Evolutionary conservation across 2,113 vertebrate species (phyloP), one percentile per base, ranked within the genome.

Genomic region (Paralichthys olivaceus): DNA sequence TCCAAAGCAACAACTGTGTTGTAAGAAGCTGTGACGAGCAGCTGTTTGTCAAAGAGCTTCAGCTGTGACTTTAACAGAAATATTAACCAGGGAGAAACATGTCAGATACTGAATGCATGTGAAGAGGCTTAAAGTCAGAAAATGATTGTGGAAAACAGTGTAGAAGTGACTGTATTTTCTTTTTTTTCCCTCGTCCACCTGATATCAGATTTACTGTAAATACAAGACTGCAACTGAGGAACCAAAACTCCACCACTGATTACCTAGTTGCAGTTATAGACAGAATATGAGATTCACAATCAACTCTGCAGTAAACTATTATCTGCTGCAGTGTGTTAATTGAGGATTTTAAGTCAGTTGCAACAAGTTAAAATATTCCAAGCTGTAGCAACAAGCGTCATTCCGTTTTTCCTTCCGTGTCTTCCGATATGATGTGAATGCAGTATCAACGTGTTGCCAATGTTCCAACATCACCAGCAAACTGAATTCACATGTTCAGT

Each of bases 1-100:
- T 91, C 92, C 89, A 91, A 90, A 92, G 82, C 73, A 72, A 84
- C 78, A 53, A 22, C 14, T 40, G 45, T 72, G 40, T 53, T 72
- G 64, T 57, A 9, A 45, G 49, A 57, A 67, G 43, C 61, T 77
- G 22, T 13, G 40, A 80, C 54, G 45, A 8, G 20, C 47, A 57
- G 77, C 20, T 69, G 75, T 80, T 71, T 69, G 34, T 69, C 28
- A 64, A 61, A 34, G 54, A 59, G 57, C 43, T 26, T 61, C 55
- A 47, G 66, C 70, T 69, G 17, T 84, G 69, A 75, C 51, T 63
- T 29, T 55, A 73, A 65, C 22, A 69, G 66, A 73, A 51, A 70
- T 15, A 76, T 40, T 53, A 61, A 79, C 55, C 20, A 55, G 55
- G 77, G 22, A 63, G 68, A 61, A 63, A 77, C 37, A 45, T 80